These are phyloP conservation scores for Pocillopora verrucosa DNA, from an alignment of 64 coral and sea anemone genomes.

Conservation along the genomic window DNA sequence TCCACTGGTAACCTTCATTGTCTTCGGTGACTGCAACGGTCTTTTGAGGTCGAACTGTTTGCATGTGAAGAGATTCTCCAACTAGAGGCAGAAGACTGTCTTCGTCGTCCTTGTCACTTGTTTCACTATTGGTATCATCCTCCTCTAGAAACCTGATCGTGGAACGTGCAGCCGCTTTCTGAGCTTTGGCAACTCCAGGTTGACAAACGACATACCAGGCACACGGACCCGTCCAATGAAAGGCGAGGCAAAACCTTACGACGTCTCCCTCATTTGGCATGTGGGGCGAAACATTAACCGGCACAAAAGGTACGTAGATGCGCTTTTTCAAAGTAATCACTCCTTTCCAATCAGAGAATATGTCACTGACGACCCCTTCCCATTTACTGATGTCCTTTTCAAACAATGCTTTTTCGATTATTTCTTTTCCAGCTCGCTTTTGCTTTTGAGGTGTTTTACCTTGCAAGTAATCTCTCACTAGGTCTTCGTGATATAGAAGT, in stretches of 20 bases:
- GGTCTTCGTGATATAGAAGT: slow-evolving; percentile 63
- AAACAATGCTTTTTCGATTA: slow-evolving; percentile 66
- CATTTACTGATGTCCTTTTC: slow-evolving; percentile 48
- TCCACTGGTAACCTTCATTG: slow-evolving; percentile 20
- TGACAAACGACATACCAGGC: slow-evolving; percentile 66
- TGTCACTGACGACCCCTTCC: slow-evolving; percentile 68
- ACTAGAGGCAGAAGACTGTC: slow-evolving; percentile 42
- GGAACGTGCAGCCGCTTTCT: slow-evolving; percentile 46
- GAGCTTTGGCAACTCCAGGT: slow-evolving; percentile 36
- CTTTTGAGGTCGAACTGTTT: slow-evolving; percentile 9
- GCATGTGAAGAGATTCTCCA: slow-evolving; percentile 31
- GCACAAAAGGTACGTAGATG: slow-evolving; percentile 69
- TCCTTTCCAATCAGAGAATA: slow-evolving; percentile 67
- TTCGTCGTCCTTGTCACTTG: slow-evolving; percentile 47
- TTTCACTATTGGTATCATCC: slow-evolving; percentile 40
- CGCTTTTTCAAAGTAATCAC: slow-evolving; percentile 55
- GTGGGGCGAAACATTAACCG: slow-evolving; percentile 52
- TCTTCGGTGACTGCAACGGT: not conserved
- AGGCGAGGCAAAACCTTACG: slow-evolving; percentile 68
- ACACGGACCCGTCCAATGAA: slow-evolving; percentile 61
- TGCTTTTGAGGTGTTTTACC: not conserved
- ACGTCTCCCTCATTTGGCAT: slow-evolving; percentile 67
- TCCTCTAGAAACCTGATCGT: not conserved
- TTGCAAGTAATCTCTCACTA: slow-evolving; percentile 56
- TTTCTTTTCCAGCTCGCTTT: slow-evolving; percentile 52